Base-by-base conservation (phyloP, 35 echinoderm and acorn worm species). In the Lytechinus pictus region DNA sequence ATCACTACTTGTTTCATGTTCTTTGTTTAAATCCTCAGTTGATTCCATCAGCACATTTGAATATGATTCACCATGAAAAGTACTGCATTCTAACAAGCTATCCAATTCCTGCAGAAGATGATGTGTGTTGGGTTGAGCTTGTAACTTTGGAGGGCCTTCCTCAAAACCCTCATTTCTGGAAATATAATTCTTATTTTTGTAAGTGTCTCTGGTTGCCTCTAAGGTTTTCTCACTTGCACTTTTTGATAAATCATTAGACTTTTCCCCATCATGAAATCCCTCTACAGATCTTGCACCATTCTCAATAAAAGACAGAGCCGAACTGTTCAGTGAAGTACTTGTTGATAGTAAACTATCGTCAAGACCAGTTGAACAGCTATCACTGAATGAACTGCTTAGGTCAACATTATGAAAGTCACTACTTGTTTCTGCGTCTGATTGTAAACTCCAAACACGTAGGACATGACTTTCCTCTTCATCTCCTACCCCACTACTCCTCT, bases 101-200 rank as follows among this genome's bases (percentile, higher is more conserved):
- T 93, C 92, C 14, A 93, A 54, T 93, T 93, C 92, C 54, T 93
- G 92, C 6, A 93, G 54, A 57, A 93, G 92, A 16, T 93, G 92
- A 57, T 93, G 53, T 27, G 52, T 93, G 92, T 93, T 57, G 16
- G 55, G 92, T 57, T 54, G 92, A 79, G 66, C 66, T 79, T 79
- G 66, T 24, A 79, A 79, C 66, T 79, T 79, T 79, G 66, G 66
- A 24, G 66, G 66, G 66, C 66, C 66, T 5, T 79, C 66, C 8
- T 79, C 66, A 24, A 24, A 79, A 79, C 21, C n/a, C 66, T 24
- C n/a, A 6, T 14, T 79, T n/a, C 16, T 79, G 66, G 7, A 24
- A 3, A 79, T 79, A 79, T 24, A 3, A 5, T 5, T 79, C 4
- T 79, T 7, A 79, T 24, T 79, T n/a, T 8, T 79, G 21, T 19